These are phyloP conservation scores for Buathra laborator DNA, from an alignment of 2,888 invertebrate genomes.

Conservation along the genomic window DNA sequence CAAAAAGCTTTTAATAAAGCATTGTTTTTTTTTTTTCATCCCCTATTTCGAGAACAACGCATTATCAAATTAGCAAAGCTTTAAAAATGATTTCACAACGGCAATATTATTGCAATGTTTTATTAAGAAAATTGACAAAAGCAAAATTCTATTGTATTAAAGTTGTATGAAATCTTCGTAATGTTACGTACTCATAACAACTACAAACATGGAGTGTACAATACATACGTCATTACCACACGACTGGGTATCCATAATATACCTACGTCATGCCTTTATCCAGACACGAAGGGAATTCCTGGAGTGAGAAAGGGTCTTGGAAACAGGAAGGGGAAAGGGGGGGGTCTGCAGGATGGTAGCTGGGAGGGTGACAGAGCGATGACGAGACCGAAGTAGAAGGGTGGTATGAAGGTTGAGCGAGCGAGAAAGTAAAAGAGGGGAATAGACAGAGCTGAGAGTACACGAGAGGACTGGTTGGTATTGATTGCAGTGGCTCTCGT, in stretches of 20 bases:
- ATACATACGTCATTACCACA: slow-evolving; percentile 56
- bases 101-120: background rate
- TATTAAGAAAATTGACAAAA: background rate
- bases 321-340: background rate
- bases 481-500: slow-evolving; percentile 75
- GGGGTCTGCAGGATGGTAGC: background rate
- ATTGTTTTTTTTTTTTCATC: background rate
- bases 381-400: slow-evolving; percentile 65
- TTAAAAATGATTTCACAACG: too few relatives aligned
- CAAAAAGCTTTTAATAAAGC: background rate
- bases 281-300: slow-evolving; percentile 67
- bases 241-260: slow-evolving; percentile 65
- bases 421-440: slow-evolving; percentile 55
- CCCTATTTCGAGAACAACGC: too few relatives aligned
- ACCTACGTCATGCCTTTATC: slow-evolving; percentile 56
- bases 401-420: slow-evolving; percentile 57
- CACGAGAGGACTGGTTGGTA: slow-evolving; percentile 74
- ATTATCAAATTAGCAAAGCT: too few relatives aligned
- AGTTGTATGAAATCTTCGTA: slow-evolving; percentile 3
- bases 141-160: background rate
- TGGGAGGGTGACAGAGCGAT: slow-evolving; percentile 68
- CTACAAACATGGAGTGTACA: slow-evolving; percentile 23
- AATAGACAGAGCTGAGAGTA: slow-evolving; percentile 63
- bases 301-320: slow-evolving; percentile 53
- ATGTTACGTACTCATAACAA: background rate